These are phyloP conservation scores for Microcebus tavaratra DNA, from an alignment of 2,113 vertebrate species.

Conservation along the genomic window DNA sequence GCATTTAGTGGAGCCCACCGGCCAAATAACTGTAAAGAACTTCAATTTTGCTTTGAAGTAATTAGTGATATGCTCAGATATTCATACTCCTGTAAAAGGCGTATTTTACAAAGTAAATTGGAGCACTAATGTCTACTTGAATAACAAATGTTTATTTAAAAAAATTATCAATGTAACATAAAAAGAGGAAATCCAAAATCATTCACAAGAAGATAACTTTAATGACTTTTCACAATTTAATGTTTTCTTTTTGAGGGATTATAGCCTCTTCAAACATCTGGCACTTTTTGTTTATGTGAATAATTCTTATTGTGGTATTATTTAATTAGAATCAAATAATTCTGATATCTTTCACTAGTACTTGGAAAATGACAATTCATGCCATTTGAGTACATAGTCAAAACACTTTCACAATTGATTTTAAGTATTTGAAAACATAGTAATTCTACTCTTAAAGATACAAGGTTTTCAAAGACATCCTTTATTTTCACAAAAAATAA, in stretches of 20 bases:
- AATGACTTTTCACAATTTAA: constrained; percentile 34
- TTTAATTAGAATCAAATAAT: constrained; percentile 28
- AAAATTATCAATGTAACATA: constrained; percentile 31
- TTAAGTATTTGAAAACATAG: background rate
- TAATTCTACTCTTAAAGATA: background rate
- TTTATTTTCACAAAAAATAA: background rate
- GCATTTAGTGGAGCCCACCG: constrained; percentile 75
- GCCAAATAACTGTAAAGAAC: constrained; percentile 78
- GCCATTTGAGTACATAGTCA: background rate
- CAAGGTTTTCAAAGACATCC: background rate
- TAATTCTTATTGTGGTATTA: background rate
- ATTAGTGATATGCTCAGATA: background rate
- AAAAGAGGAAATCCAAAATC: constrained; percentile 28
- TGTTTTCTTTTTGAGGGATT: constrained; percentile 46
- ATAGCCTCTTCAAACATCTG: constrained; percentile 53
- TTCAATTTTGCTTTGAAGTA: constrained; percentile 78
- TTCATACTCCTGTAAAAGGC: constrained; percentile 54
- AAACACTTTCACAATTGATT: background rate
- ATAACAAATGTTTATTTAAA: constrained; percentile 25
- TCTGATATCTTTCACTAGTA: background rate
- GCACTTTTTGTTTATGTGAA: background rate
- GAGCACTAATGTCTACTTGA: background rate
- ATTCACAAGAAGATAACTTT: background rate
- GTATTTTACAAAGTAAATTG: constrained; percentile 44
- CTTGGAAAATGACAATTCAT: background rate